These are phyloP conservation scores for Gasterosteus aculeatus DNA, from an alignment of 2,113 vertebrate genomes.

Conservation along the genomic window DNA sequence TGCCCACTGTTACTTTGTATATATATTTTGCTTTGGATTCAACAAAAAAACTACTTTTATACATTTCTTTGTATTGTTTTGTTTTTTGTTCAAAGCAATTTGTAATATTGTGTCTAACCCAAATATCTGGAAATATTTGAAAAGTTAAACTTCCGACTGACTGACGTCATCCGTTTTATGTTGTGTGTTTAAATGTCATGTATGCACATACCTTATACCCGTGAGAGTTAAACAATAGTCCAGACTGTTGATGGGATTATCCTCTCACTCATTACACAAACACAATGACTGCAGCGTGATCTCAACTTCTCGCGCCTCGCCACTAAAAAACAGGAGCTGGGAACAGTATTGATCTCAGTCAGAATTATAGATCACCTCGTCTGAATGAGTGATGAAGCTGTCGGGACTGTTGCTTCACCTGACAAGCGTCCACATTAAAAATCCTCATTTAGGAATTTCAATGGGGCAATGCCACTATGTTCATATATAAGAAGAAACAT, in stretches of 20 bases:
- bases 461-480: conserved; percentile 17
- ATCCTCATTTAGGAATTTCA: conserved; percentile 46
- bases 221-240: conserved; percentile 19
- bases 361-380: conserved; percentile 71
- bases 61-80: background rate
- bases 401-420: conserved; percentile 60
- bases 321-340: conserved; percentile 61
- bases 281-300: conserved; percentile 25
- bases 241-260: conserved; percentile 17
- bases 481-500: conserved; percentile 10
- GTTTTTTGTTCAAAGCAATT: background rate
- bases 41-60: background rate
- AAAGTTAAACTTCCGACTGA: background rate
- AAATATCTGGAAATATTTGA: background rate
- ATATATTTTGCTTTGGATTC: background rate
- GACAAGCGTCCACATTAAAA: conserved; percentile 55
- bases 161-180: background rate
- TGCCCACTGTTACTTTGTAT: background rate
- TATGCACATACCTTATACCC: conserved; percentile 4
- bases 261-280: conserved; percentile 32
- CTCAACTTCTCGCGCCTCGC: conserved; percentile 24
- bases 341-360: conserved; percentile 68
- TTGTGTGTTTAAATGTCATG: background rate
- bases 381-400: conserved; percentile 74
- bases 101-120: background rate